These are phyloP conservation scores for Neogobius melanostomus DNA, from an alignment of 2,113 vertebrate genomes.

Conservation along the genomic window DNA sequence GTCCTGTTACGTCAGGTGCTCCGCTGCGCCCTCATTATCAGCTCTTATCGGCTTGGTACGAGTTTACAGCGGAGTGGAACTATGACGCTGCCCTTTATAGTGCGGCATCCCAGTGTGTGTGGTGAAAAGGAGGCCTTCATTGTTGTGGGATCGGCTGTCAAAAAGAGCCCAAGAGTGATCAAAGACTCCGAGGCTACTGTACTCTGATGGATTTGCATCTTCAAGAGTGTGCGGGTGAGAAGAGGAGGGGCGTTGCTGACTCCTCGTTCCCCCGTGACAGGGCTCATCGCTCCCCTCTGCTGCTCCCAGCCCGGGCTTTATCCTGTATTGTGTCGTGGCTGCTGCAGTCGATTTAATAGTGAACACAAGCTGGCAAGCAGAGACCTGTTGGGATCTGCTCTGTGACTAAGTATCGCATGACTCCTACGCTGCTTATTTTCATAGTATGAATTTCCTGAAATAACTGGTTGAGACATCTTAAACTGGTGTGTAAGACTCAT, in stretches of 20 bases:
- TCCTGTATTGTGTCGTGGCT: slow-evolving; percentile 45
- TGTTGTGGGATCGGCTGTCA: slow-evolving; percentile 50
- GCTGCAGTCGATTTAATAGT: slow-evolving; percentile 32
- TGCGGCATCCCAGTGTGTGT: slow-evolving; percentile 19
- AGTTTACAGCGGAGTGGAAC: slow-evolving; percentile 3
- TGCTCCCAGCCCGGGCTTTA: slow-evolving; percentile 23
- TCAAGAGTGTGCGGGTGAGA: slow-evolving; percentile 37
- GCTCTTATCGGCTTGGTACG: slow-evolving; percentile 37
- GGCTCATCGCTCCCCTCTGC: slow-evolving; percentile 22
- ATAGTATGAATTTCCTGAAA: slow-evolving; percentile 1
- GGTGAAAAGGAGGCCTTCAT: slow-evolving; percentile 38
- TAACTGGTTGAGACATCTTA: neutral
- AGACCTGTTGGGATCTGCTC: slow-evolving; percentile 65
- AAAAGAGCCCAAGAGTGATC: slow-evolving; percentile 45
- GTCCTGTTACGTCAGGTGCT: slow-evolving; percentile 39
- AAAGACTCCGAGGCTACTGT: slow-evolving; percentile 58
- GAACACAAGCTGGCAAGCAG: slow-evolving; percentile 47
- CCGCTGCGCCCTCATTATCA: slow-evolving; percentile 45
- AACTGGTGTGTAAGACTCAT: neutral
- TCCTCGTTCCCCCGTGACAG: slow-evolving; percentile 19
- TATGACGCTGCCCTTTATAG: slow-evolving; percentile 41
- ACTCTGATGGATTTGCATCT: slow-evolving; percentile 65
- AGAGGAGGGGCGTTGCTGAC: slow-evolving; percentile 12
- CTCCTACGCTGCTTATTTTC: slow-evolving; percentile 22
- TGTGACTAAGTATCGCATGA: slow-evolving; percentile 62